Conservation (phyloP, 2,797 vertebrate species). For the Etheostoma perlongum region DNA sequence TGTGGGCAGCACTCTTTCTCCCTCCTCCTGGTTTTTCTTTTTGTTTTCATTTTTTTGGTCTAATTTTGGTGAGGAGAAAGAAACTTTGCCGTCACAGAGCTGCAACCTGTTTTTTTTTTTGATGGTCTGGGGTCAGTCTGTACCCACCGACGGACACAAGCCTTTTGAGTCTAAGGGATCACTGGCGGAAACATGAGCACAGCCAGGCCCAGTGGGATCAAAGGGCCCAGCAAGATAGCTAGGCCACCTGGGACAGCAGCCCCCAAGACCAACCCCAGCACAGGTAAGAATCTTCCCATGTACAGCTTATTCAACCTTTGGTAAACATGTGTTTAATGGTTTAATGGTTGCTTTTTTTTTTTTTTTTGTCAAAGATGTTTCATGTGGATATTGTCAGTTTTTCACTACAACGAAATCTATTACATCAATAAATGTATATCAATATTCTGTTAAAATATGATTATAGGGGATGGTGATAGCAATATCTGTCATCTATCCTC, state of each 20-base stretch:
- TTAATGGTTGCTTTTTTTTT: too few relatives aligned
- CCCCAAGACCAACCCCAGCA: slow-evolving; percentile 81
- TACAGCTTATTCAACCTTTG: not conserved
- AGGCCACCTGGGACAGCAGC: slow-evolving; percentile 83
- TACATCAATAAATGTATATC: too few relatives aligned
- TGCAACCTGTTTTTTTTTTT: slow-evolving; percentile 69
- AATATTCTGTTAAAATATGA: too few relatives aligned
- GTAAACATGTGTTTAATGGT: not conserved
- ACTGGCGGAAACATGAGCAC: slow-evolving; percentile 90
- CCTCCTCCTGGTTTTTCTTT: slow-evolving; percentile 60
- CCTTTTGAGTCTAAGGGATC: slow-evolving; percentile 61
- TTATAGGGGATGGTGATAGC: too few relatives aligned
- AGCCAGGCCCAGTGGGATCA: slow-evolving; percentile 94
- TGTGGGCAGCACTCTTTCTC: slow-evolving; percentile 36
- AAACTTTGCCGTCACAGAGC: slow-evolving; percentile 37
- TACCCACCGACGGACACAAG: slow-evolving; percentile 72
- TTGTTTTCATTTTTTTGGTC: slow-evolving; percentile 17
- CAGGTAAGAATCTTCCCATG: slow-evolving; percentile 66
- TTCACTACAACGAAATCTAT: too few relatives aligned
- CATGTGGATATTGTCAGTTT: too few relatives aligned
- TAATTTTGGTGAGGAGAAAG: slow-evolving; percentile 37
- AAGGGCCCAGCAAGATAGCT: slow-evolving; percentile 93
- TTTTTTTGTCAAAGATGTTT: too few relatives aligned
- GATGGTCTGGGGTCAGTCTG: slow-evolving; percentile 88
- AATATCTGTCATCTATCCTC: too few relatives aligned